Conservation (phyloP, 1,140 invertebrate species). For the Phymorhynchus buccinoides region DNA sequence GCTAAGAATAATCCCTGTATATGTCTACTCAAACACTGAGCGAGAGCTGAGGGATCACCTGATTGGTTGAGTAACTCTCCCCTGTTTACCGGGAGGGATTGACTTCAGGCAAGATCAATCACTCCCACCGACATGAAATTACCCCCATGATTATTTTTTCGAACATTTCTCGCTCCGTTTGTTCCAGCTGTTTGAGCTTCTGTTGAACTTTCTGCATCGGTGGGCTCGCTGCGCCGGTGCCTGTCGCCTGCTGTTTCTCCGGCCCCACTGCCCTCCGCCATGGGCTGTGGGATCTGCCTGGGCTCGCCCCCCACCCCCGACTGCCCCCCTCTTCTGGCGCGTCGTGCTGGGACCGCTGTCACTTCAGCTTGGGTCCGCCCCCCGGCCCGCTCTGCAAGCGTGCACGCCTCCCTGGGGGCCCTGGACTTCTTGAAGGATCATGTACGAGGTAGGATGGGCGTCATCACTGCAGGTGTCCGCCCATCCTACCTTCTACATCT, state of each 20-base stretch:
- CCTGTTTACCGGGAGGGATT: too few relatives aligned
- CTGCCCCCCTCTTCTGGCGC: constrained; percentile 58
- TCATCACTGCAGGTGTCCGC: too few relatives aligned
- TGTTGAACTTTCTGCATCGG: constrained; percentile 59
- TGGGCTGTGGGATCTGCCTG: constrained; percentile 38
- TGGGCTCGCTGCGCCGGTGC: constrained; percentile 50
- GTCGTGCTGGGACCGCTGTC: constrained; percentile 61
- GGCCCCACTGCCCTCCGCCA: constrained; percentile 45
- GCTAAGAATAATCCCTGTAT: too few relatives aligned
- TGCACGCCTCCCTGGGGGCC: too few relatives aligned
- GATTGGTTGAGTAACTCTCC: too few relatives aligned
- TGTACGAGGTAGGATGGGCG: constrained; percentile 65
- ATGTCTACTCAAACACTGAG: too few relatives aligned
- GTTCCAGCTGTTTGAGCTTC: constrained; percentile 65
- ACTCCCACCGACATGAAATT: too few relatives aligned
- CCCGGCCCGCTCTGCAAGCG: constrained; percentile 50
- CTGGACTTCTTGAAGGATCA: constrained; percentile 61
- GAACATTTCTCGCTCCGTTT: too few relatives aligned
- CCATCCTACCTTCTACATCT: constrained; percentile 66
- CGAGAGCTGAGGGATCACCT: too few relatives aligned
- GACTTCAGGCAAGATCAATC: too few relatives aligned
- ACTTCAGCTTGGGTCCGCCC: too few relatives aligned
- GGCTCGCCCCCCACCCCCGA: constrained; percentile 48
- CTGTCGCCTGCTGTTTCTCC: constrained; percentile 57
- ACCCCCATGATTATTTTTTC: not conserved